phyloP scores from a whole-genome alignment of 2,797 vertebrate species.

The Chelon auratus region DNA sequence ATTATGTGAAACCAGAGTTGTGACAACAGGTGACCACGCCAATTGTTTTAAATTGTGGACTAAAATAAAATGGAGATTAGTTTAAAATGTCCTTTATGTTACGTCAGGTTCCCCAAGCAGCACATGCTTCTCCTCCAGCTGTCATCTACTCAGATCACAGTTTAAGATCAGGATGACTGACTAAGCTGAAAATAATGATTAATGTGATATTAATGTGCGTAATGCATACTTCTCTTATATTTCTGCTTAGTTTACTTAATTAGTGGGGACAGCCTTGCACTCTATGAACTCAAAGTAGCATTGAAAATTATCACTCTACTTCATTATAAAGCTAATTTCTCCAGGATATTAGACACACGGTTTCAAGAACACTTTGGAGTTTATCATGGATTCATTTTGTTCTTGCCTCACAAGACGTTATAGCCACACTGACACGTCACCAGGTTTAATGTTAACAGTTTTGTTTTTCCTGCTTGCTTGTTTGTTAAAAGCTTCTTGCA shows the following conservation, averaged over 20 bases:
- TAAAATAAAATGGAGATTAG: not conserved
- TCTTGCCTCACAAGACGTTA: conserved; percentile 4
- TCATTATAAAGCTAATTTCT: not conserved
- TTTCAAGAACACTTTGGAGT: not conserved
- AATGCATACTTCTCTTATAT: not conserved
- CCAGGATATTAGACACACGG: not conserved
- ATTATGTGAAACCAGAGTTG: not conserved
- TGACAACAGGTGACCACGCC: not conserved
- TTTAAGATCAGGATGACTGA: not conserved
- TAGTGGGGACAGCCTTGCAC: not conserved
- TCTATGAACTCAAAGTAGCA: not conserved
- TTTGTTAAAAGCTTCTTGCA: conserved; percentile 19
- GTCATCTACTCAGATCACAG: not conserved
- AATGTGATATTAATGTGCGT: not conserved
- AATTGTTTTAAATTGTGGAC: not conserved
- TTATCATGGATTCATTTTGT: conserved; percentile 2
- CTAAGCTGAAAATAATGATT: not conserved
- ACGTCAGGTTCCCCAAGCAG: not conserved
- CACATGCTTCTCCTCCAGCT: not conserved
- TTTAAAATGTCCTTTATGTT: not conserved
- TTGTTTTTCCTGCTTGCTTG: too few relatives aligned
- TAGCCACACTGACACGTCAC: not conserved
- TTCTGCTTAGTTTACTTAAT: not conserved
- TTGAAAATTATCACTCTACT: not conserved
- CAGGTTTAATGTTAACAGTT: not conserved